These are phyloP conservation scores for Acrobasis repandana DNA, from an alignment of 2,888 invertebrate species.

Conservation along the genomic window DNA sequence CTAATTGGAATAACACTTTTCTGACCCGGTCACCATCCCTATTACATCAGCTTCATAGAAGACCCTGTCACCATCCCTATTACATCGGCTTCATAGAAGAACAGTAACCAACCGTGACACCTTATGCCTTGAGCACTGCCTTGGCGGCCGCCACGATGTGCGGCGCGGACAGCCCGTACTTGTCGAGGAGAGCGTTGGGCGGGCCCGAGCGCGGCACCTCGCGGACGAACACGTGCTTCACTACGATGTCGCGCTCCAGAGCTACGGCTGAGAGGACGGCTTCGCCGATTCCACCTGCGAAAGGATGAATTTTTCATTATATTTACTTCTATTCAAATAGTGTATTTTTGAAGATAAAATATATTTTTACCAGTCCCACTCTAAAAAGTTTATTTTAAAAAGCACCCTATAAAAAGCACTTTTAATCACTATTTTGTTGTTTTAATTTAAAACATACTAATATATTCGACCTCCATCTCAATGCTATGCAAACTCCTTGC, in stretches of 20 bases:
- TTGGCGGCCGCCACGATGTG: slow-evolving; percentile 89
- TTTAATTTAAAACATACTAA: too few relatives aligned
- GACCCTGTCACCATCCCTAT: too few relatives aligned
- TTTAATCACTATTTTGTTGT: too few relatives aligned
- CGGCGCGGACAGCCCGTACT: slow-evolving; percentile 93
- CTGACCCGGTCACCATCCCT: too few relatives aligned
- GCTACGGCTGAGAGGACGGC: slow-evolving; percentile 94
- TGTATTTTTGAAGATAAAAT: neutral
- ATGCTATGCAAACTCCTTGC: too few relatives aligned
- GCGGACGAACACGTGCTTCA: slow-evolving; percentile 91
- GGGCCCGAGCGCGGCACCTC: slow-evolving; percentile 97
- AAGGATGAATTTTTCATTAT: too few relatives aligned
- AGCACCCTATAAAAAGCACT: too few relatives aligned
- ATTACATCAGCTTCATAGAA: neutral
- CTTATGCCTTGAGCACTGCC: slow-evolving; percentile 79
- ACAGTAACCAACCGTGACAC: slow-evolving; percentile 18
- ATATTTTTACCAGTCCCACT: too few relatives aligned
- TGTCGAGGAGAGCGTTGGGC: slow-evolving; percentile 91
- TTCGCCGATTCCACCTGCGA: slow-evolving; percentile 95
- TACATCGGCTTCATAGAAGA: slow-evolving; percentile 11
- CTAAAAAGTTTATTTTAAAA: too few relatives aligned
- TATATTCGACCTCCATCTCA: too few relatives aligned
- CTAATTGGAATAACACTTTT: too few relatives aligned
- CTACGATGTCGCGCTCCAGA: slow-evolving; percentile 85
- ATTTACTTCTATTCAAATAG: too few relatives aligned